Conservation (phyloP, 2,888 invertebrate species). For the Sarcophaga subvicina region DNA sequence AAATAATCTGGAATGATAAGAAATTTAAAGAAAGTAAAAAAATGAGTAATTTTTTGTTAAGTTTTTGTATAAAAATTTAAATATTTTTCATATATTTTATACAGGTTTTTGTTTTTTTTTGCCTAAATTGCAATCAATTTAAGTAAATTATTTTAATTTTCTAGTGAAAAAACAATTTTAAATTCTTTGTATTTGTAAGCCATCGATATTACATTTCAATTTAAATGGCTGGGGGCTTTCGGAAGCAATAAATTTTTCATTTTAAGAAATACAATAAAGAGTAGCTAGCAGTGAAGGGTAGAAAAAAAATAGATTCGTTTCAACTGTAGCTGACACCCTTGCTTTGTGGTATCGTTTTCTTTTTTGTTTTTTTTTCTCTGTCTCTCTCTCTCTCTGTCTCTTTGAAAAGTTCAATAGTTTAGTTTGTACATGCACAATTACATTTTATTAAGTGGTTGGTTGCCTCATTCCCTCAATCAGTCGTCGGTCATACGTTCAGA, state of each 20-base stretch:
- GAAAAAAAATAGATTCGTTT: constrained; percentile 19
- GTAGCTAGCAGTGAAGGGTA: constrained; percentile 16
- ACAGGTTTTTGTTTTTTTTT: no score
- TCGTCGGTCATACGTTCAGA: not conserved
- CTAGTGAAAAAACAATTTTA: no score
- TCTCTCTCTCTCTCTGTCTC: not conserved
- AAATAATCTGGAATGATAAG: constrained; percentile 42
- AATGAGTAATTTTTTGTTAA: no score
- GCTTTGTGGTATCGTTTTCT: constrained; percentile 1
- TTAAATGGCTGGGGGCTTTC: not conserved
- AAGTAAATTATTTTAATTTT: no score
- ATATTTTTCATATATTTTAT: no score
- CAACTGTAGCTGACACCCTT: constrained; percentile 36
- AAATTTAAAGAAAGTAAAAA: constrained; percentile 14
- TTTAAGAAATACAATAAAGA: not conserved
- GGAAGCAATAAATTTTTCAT: not conserved
- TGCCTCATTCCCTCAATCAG: constrained; percentile 6
- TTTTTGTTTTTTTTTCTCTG: not conserved
- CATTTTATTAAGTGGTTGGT: constrained; percentile 62
- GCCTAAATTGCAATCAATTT: no score
- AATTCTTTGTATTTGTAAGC: no score
- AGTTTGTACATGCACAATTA: constrained; percentile 63
- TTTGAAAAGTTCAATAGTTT: constrained; percentile 56
- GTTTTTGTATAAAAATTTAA: no score
- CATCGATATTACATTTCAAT: not conserved